phyloP scores from a whole-genome alignment of 2,113 vertebrate genomes.

The Osmerus eperlanus region DNA sequence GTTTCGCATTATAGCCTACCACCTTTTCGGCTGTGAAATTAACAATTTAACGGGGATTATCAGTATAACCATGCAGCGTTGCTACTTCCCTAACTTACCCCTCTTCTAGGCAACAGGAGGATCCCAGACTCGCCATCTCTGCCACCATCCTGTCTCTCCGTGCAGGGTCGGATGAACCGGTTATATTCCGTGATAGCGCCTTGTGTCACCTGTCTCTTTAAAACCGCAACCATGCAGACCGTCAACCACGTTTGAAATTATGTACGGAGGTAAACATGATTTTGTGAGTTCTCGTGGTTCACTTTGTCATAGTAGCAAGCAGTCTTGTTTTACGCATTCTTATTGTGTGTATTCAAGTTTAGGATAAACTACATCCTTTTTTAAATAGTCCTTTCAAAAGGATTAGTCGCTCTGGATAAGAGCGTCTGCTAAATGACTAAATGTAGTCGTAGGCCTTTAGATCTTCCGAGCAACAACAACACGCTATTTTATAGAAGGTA shows the following conservation, averaged over 20 bases:
- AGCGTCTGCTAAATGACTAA: too few relatives aligned
- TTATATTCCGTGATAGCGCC: conserved; percentile 17
- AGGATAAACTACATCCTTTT: too few relatives aligned
- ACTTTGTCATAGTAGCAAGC: background rate
- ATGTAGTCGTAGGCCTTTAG: too few relatives aligned
- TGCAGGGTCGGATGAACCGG: background rate
- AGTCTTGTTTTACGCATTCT: background rate
- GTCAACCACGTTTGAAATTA: too few relatives aligned
- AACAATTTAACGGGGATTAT: background rate
- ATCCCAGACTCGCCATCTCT: conserved; percentile 49
- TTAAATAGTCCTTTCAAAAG: too few relatives aligned
- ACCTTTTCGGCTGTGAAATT: background rate
- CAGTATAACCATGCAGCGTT: background rate
- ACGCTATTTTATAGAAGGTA: too few relatives aligned
- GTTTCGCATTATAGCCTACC: background rate
- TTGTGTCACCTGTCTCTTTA: background rate
- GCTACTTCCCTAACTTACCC: conserved; percentile 35
- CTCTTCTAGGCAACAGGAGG: conserved; percentile 45
- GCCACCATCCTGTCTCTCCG: conserved; percentile 49
- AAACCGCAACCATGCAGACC: background rate
- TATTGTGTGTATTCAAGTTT: background rate
- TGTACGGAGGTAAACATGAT: too few relatives aligned
- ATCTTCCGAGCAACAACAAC: too few relatives aligned
- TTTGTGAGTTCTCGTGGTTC: conserved; percentile 8
- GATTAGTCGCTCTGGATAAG: too few relatives aligned